Base-by-base conservation (phyloP, 64 coral and sea anemone species). In the Dendronephthya gigantea region DNA sequence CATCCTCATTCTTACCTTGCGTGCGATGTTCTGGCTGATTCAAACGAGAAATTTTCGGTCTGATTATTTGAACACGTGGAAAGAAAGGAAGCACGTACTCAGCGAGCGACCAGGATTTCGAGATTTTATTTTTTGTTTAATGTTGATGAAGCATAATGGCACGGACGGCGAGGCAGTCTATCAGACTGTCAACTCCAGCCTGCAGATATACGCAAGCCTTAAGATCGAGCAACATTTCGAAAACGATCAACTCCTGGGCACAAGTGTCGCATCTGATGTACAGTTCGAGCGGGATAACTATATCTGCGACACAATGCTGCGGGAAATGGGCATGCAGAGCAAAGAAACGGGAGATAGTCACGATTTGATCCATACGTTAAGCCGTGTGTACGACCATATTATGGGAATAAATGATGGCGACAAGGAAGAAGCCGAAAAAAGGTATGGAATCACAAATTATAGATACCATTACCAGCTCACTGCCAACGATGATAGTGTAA, bases 211-310 rank as follows among this genome's bases (percentile, higher is more conserved):
- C 72, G 36, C 72, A 35, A 79, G 32, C 29, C 72, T 79, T 15
- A 79, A 79, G 17, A 79, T 79, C 15, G 32, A 79, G 36, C 72
- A 79, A 34, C 36, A 79, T 19, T 79, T 79, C 14, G 72, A 79
- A 19, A 29, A 79, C 10, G 72, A 79, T 33, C 72, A 79, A 39
- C 72, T 79, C 5, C 72, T 79, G 4, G 72, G 72, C 6, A 79
- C 72, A 19, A 79, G 32, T 35, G 72, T 79, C 2, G 72, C 72
- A 19, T 79, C 72, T 36, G 72, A 79, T 35, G 72, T 79, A 17
- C 72, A 79, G 28, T 79, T 79, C 15, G 72, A 79, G 72, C 30
- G 72, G 36, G 72, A 79, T 39, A 79, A 79, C 72, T 79, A 79
- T 29, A 39, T 79, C 4, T 79, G 72, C 10, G 72, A 79, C 37